phyloP scores from a whole-genome alignment of 1,140 invertebrate species.

The Bombus vancouverensis region DNA sequence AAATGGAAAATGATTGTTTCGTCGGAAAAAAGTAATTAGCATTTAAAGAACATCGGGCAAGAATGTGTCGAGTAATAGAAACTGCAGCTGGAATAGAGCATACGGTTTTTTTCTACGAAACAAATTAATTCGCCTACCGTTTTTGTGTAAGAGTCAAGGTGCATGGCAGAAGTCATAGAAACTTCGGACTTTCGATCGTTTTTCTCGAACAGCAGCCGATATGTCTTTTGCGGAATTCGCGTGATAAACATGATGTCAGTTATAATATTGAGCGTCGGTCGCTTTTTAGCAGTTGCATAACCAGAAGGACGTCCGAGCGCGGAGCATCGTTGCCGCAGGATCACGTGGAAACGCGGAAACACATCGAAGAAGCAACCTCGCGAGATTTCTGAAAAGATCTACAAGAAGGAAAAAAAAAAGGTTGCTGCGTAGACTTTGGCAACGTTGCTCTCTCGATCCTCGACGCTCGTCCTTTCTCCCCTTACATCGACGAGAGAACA shows the following conservation, averaged over 20 bases:
- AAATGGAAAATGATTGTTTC: not conserved
- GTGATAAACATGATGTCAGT: conserved; percentile 43
- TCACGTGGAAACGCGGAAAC: conserved; percentile 43
- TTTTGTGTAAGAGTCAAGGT: not conserved
- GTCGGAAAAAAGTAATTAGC: not conserved
- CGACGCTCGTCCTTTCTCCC: conserved; percentile 54
- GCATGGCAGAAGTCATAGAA: not conserved
- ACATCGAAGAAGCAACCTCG: not conserved
- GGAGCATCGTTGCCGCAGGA: conserved; percentile 29
- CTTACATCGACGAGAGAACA: not conserved
- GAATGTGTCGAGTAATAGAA: not conserved
- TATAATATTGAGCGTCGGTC: conserved; percentile 31
- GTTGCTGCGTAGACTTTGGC: conserved; percentile 22
- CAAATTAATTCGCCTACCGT: not conserved
- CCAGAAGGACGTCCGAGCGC: conserved; percentile 44
- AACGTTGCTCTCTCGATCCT: conserved; percentile 46
- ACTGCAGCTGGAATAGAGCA: not conserved
- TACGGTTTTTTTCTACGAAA: not conserved
- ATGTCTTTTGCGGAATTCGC: conserved; percentile 9
- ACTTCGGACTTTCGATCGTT: not conserved
- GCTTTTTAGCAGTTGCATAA: conserved; percentile 48
- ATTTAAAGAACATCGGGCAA: not conserved
- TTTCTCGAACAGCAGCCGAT: not conserved
- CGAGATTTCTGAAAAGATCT: not conserved
- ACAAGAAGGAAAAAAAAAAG: not conserved